Conservation (phyloP, 1,140 invertebrate genomes). For the Hypsibius dujardini region DNA sequence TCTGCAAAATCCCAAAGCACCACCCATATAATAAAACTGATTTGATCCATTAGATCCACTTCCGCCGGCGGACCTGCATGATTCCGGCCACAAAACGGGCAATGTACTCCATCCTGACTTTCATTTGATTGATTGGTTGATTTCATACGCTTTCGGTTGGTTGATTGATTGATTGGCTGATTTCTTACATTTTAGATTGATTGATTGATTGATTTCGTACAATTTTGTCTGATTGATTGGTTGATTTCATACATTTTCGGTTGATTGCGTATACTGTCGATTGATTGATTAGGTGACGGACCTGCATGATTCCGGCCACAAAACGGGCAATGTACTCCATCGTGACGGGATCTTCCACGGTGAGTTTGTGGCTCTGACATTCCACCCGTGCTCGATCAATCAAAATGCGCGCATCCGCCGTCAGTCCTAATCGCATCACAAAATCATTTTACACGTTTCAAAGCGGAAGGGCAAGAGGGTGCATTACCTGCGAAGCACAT, state of each 20-base stretch:
- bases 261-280: neutral
- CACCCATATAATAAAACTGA: constrained; percentile 49
- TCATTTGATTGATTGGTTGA: neutral
- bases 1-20: constrained; percentile 43
- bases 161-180: neutral
- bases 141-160: constrained; percentile 12
- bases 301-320: constrained; percentile 55
- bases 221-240: neutral
- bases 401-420: constrained; percentile 91
- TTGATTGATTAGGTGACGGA: constrained; percentile 24
- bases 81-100: no score
- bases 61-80: no score
- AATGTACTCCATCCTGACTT: no score
- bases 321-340: constrained; percentile 94
- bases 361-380: constrained; percentile 94
- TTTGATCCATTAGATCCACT: neutral
- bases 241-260: neutral
- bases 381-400: constrained; percentile 93
- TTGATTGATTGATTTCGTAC: neutral
- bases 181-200: neutral
- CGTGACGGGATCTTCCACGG: constrained; percentile 95
- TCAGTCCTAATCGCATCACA: constrained; percentile 46
- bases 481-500: constrained; percentile 87
- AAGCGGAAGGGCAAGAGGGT: neutral
- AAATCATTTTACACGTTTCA: constrained; percentile 19